phyloP scores from a whole-genome alignment of 2,797 vertebrate species.

The Gymnopithys bicolor region DNA sequence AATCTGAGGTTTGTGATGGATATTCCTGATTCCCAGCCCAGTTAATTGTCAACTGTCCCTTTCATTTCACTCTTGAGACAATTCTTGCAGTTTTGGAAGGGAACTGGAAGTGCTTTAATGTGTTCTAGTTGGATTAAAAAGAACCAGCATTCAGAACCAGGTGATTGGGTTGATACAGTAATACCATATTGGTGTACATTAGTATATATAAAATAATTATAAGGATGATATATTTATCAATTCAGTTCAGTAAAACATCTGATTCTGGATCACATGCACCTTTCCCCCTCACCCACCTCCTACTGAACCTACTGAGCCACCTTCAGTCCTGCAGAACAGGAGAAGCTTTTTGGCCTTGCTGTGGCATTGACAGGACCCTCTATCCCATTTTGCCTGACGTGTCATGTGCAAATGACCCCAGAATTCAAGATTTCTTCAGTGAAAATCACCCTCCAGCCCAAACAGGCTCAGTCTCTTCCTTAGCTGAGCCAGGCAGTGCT shows the following conservation, averaged over 20 bases:
- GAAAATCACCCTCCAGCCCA: not conserved
- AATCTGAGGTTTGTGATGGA: not conserved
- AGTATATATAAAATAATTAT: not conserved
- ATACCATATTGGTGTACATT: not conserved
- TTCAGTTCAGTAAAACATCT: not conserved
- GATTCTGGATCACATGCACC: not conserved
- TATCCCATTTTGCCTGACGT: not conserved
- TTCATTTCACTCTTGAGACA: not conserved
- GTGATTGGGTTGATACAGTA: not conserved
- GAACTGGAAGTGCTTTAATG: not conserved
- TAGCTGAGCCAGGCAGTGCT: not conserved
- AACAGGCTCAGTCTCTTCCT: not conserved
- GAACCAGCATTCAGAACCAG: not conserved
- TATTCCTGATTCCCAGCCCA: not conserved
- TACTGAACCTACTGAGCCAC: no score
- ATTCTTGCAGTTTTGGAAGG: not conserved
- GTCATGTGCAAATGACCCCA: not conserved
- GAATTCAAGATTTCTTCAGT: not conserved
- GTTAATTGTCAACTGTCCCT: not conserved
- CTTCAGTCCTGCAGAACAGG: rapidly evolving
- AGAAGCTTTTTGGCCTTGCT: not conserved
- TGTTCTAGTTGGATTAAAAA: not conserved
- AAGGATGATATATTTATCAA: not conserved
- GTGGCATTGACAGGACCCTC: not conserved
- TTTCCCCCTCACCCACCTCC: rapidly evolving